Evolutionary conservation across 2,888 invertebrate genomes (phyloP), one percentile per base, ranked within the genome.

Genomic region (Monopis laevigella): DNA sequence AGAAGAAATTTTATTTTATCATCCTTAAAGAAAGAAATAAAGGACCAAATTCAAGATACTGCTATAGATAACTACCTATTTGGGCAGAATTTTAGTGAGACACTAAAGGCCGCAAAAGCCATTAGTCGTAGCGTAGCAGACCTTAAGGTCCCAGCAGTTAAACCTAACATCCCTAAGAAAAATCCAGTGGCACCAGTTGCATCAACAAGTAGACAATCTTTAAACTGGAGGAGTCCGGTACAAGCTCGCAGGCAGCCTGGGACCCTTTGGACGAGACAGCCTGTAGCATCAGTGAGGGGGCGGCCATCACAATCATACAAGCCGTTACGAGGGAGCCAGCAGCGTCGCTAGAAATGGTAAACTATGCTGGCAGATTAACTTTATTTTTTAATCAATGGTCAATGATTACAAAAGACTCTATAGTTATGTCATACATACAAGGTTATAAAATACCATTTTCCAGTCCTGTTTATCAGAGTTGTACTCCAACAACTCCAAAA

Each of bases 21-120:
- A 17, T 14, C n/a, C 4, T 16, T 53, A 1, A 54, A 51, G 34
- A 48, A 47, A 17, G 50, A 51, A 4, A 21, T 48, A 26, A 50
- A 45, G 28, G 51, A 52, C 4, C 50, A 50, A 2, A 10, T 53
- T 1, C 42, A 43, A 5, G 43, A 39, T 2, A 48, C 48, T 3
- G 44, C 48, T 17, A 39, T 50, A 10, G 51, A 50, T 32, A 45
- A 36, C 2, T 40, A 17, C 10, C 28, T 49, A 2, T 52, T 52
- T 30, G 46, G 51, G 2, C 27, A 46, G 16, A 41, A 48, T 3
- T 27, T 51, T 8, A 8, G 44, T 1, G 49, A 50, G 6, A 46
- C 47, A 3, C 21, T 51, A 17, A 51, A 49, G 27, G 27, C 48
- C 1, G 51, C 51, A 2, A 52, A 48, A 35, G 39, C 47, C 0